A percentile compares a stretch with the other conserved stretches of the same genome.
phyloP scores from a whole-genome alignment of 2,113 vertebrate genomes.

The Campylorhamphus procurvoides region DNA sequence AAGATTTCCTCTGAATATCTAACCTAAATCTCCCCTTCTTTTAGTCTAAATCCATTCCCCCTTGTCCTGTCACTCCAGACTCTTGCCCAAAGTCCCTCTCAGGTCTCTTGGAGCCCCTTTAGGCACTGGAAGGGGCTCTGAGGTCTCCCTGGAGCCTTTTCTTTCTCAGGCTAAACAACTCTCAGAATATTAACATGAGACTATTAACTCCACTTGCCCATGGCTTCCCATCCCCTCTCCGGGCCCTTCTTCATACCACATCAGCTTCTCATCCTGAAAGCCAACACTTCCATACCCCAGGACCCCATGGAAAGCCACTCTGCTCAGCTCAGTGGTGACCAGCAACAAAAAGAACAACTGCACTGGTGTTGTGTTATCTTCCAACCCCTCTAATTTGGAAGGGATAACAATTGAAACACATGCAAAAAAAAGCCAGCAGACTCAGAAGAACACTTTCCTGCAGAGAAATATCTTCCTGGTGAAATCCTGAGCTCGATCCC shows the following conservation, averaged over 20 bases:
- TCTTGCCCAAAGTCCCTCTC: neutral
- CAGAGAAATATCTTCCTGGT: neutral
- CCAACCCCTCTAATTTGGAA: neutral
- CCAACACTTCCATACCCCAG: rapidly evolving
- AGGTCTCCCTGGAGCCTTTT: no score
- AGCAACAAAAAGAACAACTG: rapidly evolving
- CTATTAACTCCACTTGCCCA: neutral
- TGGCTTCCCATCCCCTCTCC: neutral
- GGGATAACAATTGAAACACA: neutral
- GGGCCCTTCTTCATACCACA: neutral
- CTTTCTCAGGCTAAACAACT: neutral
- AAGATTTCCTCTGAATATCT: neutral
- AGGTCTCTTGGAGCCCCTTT: neutral
- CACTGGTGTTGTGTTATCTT: rapidly evolving
- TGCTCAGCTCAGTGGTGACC: neutral
- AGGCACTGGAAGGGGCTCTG: neutral
- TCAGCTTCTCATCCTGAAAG: neutral
- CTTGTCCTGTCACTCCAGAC: neutral
- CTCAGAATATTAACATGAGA: neutral
- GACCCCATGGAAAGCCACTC: neutral
- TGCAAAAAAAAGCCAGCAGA: neutral
- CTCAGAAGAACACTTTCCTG: neutral
- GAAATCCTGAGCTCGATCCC: neutral
- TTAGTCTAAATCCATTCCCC: neutral
- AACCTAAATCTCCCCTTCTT: rapidly evolving